Base-by-base conservation (phyloP, 2,797 vertebrate genomes). In the Lemur catta region DNA sequence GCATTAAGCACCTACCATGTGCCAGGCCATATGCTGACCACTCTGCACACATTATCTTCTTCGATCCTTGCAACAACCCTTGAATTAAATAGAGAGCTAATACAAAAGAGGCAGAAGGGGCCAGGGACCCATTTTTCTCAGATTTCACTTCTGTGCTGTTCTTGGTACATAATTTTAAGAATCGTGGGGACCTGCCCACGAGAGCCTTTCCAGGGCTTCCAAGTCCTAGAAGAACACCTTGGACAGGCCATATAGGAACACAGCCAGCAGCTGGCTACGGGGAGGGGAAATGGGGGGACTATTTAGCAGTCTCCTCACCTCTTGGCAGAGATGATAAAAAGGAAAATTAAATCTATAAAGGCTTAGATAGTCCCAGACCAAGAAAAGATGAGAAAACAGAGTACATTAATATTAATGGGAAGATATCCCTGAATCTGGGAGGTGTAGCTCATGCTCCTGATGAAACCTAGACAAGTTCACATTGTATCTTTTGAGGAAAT, bases 371-470 rank as follows among this genome's bases (percentile, higher is more conserved):
- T 81, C 41, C 24, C 6, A 65, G 33, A 43, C 33, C 76, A 89
- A 91, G 50, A 84, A 89, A 55, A 38, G 26, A 52, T 74, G 92
- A 74, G 11, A 91, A 88, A 94, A 48, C 3, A 15, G 48, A n/a
- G 26, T 20, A 11, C 11, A 35, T 38, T 65, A 43, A 46, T 74
- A 8, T 89, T 61, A 46, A n/a, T n/a, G 38, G 75, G 65, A 79
- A 94, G 30, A n/a, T 13, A 63, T 43, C 12, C 15, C 41, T 79
- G 41, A 82, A 65, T 61, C 61, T 59, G 48, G 7, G 52, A 35
- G 48, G 22, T 46, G 67, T 22, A 14, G 86, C 38, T 93, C 46
- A 46, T 38, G 14, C 18, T 26, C 22, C 57, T 20, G 7, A 69
- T 30, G 82, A 84, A 59, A 63, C 38, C 84, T 67, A 43, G 30